Conservation (phyloP, 2,113 vertebrate genomes). For the Mobula hypostoma region DNA sequence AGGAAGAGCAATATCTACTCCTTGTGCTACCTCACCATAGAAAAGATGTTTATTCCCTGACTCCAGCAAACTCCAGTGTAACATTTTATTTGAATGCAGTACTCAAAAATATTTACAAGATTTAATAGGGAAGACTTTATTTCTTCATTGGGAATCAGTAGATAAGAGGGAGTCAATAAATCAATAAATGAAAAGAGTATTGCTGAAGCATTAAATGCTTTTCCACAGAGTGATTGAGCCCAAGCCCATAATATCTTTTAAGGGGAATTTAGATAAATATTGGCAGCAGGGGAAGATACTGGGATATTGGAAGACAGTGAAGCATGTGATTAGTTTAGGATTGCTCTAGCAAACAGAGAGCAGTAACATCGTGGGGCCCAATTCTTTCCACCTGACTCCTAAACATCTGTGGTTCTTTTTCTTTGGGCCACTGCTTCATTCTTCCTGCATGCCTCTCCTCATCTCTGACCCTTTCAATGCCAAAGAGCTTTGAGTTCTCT, state of each 20-base stretch:
- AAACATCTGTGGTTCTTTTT: background rate
- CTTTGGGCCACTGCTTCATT: background rate
- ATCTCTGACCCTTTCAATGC: background rate
- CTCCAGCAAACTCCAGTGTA: no score
- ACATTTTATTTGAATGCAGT: no score
- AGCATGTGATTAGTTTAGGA: slow-evolving; percentile 15
- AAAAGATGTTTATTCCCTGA: no score
- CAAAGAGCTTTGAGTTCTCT: background rate
- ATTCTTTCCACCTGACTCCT: background rate
- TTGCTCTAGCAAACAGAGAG: background rate
- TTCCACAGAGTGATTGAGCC: background rate
- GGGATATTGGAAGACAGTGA: background rate
- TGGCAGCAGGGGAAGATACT: background rate
- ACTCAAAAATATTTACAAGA: no score
- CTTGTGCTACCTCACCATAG: no score
- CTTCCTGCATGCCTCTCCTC: background rate
- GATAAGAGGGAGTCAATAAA: background rate
- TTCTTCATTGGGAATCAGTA: background rate
- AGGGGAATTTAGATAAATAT: background rate
- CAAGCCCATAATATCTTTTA: background rate
- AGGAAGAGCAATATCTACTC: no score
- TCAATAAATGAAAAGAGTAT: background rate
- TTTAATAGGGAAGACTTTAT: background rate
- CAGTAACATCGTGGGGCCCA: background rate
- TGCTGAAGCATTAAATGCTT: slow-evolving; percentile 4